Percentiles rank a stretch among this genome's conserved stretches.
phyloP scores from a whole-genome alignment of 1,140 invertebrate species.

The Helicoverpa zea region DNA sequence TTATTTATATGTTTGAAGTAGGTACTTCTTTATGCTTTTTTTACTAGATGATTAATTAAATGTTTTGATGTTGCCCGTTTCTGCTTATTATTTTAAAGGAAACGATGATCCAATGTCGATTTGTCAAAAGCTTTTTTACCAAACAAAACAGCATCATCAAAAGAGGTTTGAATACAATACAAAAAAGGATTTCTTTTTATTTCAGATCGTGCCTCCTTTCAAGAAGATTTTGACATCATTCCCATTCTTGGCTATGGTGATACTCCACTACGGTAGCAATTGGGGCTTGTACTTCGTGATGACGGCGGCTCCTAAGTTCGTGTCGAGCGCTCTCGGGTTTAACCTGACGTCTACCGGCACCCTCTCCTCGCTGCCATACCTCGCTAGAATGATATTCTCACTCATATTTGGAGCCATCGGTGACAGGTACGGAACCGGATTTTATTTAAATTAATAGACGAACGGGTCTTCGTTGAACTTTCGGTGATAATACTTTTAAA shows the following conservation, averaged over 20 bases:
- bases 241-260: constrained; percentile 90
- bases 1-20: no score
- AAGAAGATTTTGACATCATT: constrained; percentile 88
- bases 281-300: constrained; percentile 94
- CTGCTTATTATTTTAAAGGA: no score
- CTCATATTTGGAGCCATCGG: constrained; percentile 90
- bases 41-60: no score
- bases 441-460: constrained; percentile 16
- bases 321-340: constrained; percentile 94
- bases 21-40: no score
- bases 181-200: not conserved
- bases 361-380: constrained; percentile 90
- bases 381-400: constrained; percentile 89
- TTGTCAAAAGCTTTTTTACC: no score
- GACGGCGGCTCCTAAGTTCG: constrained; percentile 96
- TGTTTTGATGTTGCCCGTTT: no score
- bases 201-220: constrained; percentile 87
- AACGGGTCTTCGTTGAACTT: no score
- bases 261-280: constrained; percentile 91
- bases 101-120: no score
- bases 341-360: constrained; percentile 91
- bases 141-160: no score
- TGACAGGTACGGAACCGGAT: constrained; percentile 83
- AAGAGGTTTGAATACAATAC: not conserved
- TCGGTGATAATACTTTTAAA: no score